These are phyloP conservation scores for Sylvietta virens DNA, from an alignment of 2,113 vertebrate species.

Conservation along the genomic window DNA sequence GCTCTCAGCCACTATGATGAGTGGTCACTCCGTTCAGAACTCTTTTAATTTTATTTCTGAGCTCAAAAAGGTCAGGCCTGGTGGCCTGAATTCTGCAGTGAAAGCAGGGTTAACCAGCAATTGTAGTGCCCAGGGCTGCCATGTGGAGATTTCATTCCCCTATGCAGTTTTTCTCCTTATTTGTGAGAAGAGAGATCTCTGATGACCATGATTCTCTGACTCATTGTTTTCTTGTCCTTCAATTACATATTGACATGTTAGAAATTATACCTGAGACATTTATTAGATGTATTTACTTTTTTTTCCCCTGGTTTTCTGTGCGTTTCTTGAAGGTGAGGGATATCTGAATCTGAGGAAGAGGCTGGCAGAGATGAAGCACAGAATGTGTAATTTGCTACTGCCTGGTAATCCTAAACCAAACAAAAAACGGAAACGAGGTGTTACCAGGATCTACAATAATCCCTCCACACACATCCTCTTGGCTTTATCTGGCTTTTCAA, in stretches of 20 bases:
- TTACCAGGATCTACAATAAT: neutral
- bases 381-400: neutral
- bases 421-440: rapidly evolving
- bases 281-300: neutral
- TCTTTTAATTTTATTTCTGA: neutral
- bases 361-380: neutral
- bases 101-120: neutral
- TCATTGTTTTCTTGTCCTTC: neutral
- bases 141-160: neutral
- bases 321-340: neutral
- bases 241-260: neutral
- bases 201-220: neutral
- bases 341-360: neutral
- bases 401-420: neutral
- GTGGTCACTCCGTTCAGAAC: neutral
- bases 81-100: neutral
- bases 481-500: neutral
- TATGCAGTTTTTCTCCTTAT: neutral
- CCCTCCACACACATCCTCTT: neutral
- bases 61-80: neutral
- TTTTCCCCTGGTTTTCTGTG: neutral
- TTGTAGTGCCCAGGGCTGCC: neutral
- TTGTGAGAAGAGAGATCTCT: neutral
- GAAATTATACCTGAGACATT: neutral
- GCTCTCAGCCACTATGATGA: neutral